Base-by-base conservation (phyloP, 1,140 invertebrate species). In the Zaprionus taronus region DNA sequence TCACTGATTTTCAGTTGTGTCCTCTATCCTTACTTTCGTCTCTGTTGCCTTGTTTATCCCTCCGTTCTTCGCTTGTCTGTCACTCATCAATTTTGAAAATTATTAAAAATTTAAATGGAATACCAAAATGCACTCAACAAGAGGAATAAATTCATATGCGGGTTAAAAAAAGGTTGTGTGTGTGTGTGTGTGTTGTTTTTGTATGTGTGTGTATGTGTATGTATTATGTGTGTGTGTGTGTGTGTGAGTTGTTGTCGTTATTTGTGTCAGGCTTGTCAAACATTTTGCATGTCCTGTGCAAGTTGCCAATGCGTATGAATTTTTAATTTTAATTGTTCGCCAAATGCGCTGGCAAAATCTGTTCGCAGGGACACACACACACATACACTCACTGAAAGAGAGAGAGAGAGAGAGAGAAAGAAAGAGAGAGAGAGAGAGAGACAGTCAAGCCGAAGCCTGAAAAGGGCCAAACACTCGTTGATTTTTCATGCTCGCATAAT, bases 81-180 rank as follows among this genome's bases (percentile, higher is more conserved):
- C 83, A 81, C 77, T 91, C 86, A 85, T 91, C 85, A 90, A 90
- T 90, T 90, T 85, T 82, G 79, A 90, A 80, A 89, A 82, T 81
- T 85, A 90, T 90, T 90, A 90, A 90, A 90, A 90, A 90, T 90
- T 90, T 90, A 90, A 90, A 91, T 91, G 77, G 86, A 90, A 90
- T 90, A 80, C 81, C 86, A 69, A 90, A 89, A 85, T 90, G 81
- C 85, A 89, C 81, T 89, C 79, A 79, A 67, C 67, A 74, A 75
- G 41, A 58, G 66, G 49, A 60, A 73, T 53, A 81, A 65, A 68
- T 66, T 72, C 78, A 74, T 55, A 74, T 58, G 20, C 41, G 61
- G 72, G 69, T 44, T 71, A 69, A 65, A 69, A 69, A 49, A 76
- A 71, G 58, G 14, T 9, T 69, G 34, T 74, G 11, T 31, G 44